Evolutionary conservation across 2,113 vertebrate species (phyloP).

Genomic region (Poicephalus gulielmi): DNA sequence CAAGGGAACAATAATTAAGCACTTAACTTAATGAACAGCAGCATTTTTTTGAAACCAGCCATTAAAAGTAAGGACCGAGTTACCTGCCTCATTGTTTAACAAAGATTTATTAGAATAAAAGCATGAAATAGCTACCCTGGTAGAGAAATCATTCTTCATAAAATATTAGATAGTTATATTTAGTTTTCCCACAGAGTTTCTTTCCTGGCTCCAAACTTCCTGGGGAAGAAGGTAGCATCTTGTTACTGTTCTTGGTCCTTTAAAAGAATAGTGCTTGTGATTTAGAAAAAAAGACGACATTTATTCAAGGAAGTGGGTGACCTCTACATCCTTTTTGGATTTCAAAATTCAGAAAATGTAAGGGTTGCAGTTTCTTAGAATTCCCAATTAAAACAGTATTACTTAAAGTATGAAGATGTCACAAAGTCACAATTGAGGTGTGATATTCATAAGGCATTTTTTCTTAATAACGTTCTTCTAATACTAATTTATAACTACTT

Average conservation of each 20-base stretch:
- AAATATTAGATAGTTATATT: constrained; percentile 39
- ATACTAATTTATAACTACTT: neutral
- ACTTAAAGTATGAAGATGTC: neutral
- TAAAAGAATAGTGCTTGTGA: neutral
- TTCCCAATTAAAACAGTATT: constrained; percentile 41
- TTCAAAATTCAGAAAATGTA: neutral
- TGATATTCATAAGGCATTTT: neutral
- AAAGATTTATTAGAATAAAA: constrained; percentile 55
- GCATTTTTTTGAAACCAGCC: constrained; percentile 31
- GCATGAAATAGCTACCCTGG: constrained; percentile 46
- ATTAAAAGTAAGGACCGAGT: constrained; percentile 59
- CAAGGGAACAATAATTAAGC: constrained; percentile 68
- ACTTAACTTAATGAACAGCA: constrained; percentile 63
- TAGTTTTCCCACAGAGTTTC: constrained; percentile 31
- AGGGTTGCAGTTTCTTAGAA: neutral
- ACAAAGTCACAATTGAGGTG: neutral
- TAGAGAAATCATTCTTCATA: constrained; percentile 56
- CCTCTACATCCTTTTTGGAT: neutral
- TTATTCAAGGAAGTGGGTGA: constrained; percentile 20
- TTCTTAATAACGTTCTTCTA: neutral
- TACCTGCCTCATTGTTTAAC: constrained; percentile 61
- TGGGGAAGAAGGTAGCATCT: neutral
- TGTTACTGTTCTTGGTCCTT: neutral
- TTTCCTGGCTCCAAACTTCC: neutral
- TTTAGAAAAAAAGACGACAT: neutral